A percentile compares a stretch with the other conserved stretches of the same genome.
These are phyloP conservation scores for Eucidaris tribuloides DNA, from an alignment of 35 echinoderm and acorn worm species.

Conservation along the genomic window DNA sequence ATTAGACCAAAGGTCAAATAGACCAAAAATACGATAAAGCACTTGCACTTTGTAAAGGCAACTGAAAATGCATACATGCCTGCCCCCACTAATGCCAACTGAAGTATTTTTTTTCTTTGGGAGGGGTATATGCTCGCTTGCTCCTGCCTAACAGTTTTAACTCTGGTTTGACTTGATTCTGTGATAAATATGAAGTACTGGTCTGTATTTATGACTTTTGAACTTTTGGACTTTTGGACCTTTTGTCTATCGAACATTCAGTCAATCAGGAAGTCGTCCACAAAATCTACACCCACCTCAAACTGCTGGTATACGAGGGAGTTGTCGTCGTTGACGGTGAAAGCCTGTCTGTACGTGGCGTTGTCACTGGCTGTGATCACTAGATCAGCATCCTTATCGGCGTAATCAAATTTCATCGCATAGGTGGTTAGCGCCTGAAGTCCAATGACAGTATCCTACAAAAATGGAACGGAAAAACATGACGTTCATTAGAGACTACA, in stretches of 20 bases:
- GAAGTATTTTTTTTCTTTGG: not conserved
- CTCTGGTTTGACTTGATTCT: not conserved
- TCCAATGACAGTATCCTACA: constrained; percentile 85
- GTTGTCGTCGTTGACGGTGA: constrained; percentile 51
- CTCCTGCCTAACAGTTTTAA: not conserved
- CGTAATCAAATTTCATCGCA: constrained; percentile 8
- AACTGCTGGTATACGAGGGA: constrained; percentile 68
- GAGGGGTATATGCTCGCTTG: not conserved
- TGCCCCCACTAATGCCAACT: no score
- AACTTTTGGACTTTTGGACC: no score
- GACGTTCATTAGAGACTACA: no score
- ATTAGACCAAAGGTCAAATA: no score
- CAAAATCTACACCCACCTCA: constrained; percentile 46
- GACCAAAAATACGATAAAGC: no score
- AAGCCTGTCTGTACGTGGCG: not conserved
- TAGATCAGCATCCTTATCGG: constrained; percentile 30
- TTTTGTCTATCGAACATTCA: no score
- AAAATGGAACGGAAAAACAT: constrained; percentile 5
- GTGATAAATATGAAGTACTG: not conserved
- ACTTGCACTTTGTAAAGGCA: no score
- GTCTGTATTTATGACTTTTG: no score
- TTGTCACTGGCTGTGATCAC: constrained; percentile 32
- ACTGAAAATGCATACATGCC: no score
- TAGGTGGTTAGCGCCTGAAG: constrained; percentile 77
- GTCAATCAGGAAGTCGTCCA: no score